Conservation (phyloP, 2,888 invertebrate species). For the Rotaria sp. region DNA sequence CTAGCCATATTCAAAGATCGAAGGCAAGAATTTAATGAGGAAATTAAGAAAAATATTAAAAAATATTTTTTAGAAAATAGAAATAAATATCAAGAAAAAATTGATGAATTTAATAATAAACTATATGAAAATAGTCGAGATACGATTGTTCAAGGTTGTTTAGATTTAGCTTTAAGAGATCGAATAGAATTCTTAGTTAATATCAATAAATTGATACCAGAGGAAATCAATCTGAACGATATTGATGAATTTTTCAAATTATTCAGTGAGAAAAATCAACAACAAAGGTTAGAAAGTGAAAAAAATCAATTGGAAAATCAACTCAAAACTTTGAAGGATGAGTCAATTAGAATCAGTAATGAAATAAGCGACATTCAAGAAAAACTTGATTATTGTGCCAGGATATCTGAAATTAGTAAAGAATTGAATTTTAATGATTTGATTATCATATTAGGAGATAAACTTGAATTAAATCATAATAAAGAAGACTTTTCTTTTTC, state of each 20-base stretch:
- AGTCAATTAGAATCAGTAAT: neutral
- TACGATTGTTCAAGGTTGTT: neutral
- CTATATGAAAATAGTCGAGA: slow-evolving; percentile 5
- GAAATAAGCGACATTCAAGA: neutral
- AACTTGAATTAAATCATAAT: neutral
- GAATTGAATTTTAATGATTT: neutral
- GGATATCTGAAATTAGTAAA: neutral
- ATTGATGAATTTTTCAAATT: neutral
- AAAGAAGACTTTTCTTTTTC: neutral
- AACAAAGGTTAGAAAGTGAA: neutral
- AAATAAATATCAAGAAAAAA: neutral
- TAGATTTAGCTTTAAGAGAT: neutral
- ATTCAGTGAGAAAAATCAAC: neutral
- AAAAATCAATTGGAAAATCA: neutral
- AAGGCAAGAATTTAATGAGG: neutral
- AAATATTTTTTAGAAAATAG: neutral
- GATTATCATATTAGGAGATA: neutral
- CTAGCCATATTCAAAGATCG: neutral
- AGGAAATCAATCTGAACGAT: neutral
- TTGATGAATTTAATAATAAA: neutral
- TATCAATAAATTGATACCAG: neutral
- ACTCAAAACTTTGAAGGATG: neutral
- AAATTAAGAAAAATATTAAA: neutral
- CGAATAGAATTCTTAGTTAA: neutral
- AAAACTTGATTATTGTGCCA: neutral